These are phyloP conservation scores for Zeus faber DNA, from an alignment of 2,113 vertebrate species.

Conservation along the genomic window DNA sequence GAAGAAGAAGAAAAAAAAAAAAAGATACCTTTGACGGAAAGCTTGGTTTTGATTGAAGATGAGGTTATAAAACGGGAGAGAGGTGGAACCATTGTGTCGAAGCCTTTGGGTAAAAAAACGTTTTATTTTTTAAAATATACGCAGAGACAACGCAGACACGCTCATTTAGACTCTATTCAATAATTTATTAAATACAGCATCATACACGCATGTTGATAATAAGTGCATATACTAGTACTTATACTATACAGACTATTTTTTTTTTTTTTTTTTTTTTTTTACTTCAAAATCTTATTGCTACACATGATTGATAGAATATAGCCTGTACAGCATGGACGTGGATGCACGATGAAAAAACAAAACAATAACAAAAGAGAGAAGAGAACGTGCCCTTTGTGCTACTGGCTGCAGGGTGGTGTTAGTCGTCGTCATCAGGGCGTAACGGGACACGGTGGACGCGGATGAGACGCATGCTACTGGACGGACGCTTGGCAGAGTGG, in stretches of 20 bases:
- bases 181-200: constrained; percentile 73
- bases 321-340: constrained; percentile 51
- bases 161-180: constrained; percentile 51
- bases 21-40: no score
- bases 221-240: constrained; percentile 60
- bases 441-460: constrained; percentile 7
- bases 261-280: constrained; percentile 50
- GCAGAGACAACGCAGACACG: no score
- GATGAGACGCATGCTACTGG: constrained; percentile 54
- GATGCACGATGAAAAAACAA: constrained; percentile 43
- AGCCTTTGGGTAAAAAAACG: no score
- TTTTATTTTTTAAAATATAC: no score
- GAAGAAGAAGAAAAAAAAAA: no score
- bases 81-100: no score
- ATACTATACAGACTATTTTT: constrained; percentile 48
- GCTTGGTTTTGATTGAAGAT: no score
- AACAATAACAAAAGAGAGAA: constrained; percentile 38
- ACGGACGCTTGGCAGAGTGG: constrained; percentile 46
- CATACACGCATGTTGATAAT: constrained; percentile 64
- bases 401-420: constrained; percentile 52
- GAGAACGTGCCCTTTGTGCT: constrained; percentile 66
- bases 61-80: no score
- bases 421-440: constrained; percentile 42
- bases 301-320: constrained; percentile 45
- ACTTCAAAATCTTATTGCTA: constrained; percentile 67